Conservation (phyloP, 1,140 invertebrate genomes). For the Drosophila ironensis region DNA sequence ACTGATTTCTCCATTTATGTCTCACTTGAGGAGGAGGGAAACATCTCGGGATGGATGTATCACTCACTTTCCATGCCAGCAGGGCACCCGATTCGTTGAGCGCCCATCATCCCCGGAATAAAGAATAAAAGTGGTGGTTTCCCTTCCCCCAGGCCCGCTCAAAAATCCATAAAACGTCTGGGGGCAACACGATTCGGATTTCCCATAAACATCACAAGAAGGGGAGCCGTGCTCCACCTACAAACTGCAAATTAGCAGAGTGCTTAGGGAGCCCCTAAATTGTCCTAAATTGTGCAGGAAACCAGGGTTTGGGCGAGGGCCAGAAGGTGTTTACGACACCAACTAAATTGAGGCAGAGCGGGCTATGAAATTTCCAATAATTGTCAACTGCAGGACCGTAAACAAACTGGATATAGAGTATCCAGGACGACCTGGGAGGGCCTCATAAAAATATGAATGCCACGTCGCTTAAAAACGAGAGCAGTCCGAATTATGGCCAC, state of each 20-base stretch:
- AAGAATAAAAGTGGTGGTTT: constrained; percentile 5
- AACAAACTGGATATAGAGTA: constrained; percentile 15
- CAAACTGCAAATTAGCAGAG: constrained; percentile 6
- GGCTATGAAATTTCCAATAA: constrained; percentile 16
- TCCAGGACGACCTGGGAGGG: background rate
- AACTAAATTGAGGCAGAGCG: constrained; percentile 3
- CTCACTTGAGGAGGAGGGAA: too few species aligned
- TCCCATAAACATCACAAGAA: constrained; percentile 18
- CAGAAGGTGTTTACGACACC: constrained; percentile 17
- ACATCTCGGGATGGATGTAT: too few species aligned
- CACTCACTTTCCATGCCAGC: too few species aligned
- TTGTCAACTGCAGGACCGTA: background rate
- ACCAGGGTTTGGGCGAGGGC: too few species aligned
- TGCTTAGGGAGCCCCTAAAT: background rate
- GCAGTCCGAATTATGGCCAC: constrained; percentile 48
- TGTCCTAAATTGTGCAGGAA: too few species aligned
- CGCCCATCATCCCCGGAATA: constrained; percentile 10
- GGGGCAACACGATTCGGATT: constrained; percentile 14
- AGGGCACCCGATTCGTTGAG: background rate
- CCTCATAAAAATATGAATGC: constrained; percentile 39
- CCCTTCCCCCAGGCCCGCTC: constrained; percentile 5
- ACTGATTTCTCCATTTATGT: background rate
- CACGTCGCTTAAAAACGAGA: constrained; percentile 30
- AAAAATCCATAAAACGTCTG: constrained; percentile 10
- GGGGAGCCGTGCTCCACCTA: background rate